phyloP scores from a whole-genome alignment of 2,797 vertebrate species.

The Anguilla anguilla region DNA sequence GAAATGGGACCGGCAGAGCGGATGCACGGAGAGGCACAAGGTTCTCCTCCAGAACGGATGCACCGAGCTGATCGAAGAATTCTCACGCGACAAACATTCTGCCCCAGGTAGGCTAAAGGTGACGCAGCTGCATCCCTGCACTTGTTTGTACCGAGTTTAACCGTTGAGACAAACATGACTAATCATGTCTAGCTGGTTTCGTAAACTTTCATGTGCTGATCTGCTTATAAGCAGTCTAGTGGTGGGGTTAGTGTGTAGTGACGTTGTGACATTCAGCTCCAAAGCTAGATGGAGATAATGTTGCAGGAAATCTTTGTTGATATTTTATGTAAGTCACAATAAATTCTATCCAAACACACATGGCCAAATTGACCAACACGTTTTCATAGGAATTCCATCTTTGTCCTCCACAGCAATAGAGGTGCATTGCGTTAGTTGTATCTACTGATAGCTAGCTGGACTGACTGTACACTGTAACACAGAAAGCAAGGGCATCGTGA shows the following conservation, averaged over 20 bases:
- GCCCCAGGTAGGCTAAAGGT: constrained; percentile 48
- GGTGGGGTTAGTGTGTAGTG: not conserved
- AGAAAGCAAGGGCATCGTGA: not conserved
- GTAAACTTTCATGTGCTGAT: not conserved
- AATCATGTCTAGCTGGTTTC: not conserved
- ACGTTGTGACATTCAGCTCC: not conserved
- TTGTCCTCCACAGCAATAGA: not conserved
- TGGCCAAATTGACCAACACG: too few relatives aligned
- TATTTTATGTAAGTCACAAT: not conserved
- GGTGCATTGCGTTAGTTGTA: not conserved
- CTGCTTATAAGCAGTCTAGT: not conserved
- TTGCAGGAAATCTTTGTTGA: not conserved
- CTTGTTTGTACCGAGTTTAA: not conserved
- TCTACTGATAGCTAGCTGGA: not conserved
- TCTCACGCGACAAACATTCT: constrained; percentile 43
- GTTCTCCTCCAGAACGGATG: constrained; percentile 60
- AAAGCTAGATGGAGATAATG: not conserved
- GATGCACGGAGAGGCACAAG: constrained; percentile 40
- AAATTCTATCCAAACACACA: too few relatives aligned
- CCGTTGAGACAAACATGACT: not conserved
- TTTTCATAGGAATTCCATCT: not conserved
- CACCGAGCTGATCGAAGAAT: constrained; percentile 52
- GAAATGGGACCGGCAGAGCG: constrained; percentile 48
- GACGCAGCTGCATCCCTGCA: not conserved
- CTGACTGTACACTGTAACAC: not conserved